Percentiles rank a stretch among this genome's conserved stretches.
phyloP scores from a whole-genome alignment of 2,113 vertebrate genomes.

The Caloenas nicobarica region DNA sequence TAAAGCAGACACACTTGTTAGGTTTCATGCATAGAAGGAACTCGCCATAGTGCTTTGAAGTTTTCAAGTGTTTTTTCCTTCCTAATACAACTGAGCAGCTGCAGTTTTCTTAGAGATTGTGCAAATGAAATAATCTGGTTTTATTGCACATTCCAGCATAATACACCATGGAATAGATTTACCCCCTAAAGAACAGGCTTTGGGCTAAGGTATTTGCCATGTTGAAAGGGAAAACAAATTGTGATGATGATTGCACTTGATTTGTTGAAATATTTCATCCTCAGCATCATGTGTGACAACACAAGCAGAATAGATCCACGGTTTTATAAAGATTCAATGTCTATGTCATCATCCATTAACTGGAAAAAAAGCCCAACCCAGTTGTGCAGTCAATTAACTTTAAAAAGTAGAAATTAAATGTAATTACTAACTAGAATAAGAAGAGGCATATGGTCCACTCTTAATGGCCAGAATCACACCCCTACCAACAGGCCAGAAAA shows the following conservation, averaged over 20 bases:
- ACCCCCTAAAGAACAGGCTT: not conserved
- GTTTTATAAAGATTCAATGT: not conserved
- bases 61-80: constrained; percentile 26
- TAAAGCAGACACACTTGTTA: constrained; percentile 7
- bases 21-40: not conserved
- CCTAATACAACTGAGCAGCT: not conserved
- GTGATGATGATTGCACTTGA: not conserved
- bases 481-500: not conserved
- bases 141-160: constrained; percentile 37
- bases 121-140: constrained; percentile 51
- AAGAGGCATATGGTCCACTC: not conserved
- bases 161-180: constrained; percentile 9
- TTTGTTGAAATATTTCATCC: constrained; percentile 39
- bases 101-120: constrained; percentile 9
- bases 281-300: not conserved
- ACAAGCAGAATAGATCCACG: not conserved
- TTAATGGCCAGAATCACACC: not conserved
- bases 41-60: not conserved
- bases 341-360: not conserved
- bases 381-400: not conserved
- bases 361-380: not conserved
- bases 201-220: constrained; percentile 9
- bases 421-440: not conserved
- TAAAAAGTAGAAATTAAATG: not conserved
- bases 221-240: constrained; percentile 48